Percentiles rank a stretch among this genome's conserved stretches.
phyloP scores from a whole-genome alignment of 2,113 vertebrate genomes.

The Cepphus grylle region DNA sequence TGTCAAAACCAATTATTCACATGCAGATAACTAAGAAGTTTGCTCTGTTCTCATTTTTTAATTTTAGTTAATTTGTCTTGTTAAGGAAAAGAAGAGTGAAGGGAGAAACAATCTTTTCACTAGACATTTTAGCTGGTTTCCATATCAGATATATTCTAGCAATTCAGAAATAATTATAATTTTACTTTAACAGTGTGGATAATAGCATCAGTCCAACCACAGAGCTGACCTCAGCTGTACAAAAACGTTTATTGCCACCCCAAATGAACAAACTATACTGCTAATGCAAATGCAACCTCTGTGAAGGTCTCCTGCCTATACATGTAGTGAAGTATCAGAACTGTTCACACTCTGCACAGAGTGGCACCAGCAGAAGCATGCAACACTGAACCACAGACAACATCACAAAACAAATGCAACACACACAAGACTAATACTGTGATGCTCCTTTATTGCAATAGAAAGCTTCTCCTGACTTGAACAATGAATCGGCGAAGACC shows the following conservation, averaged over 20 bases:
- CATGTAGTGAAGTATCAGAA: not conserved
- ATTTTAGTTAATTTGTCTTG: not conserved
- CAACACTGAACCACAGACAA: not conserved
- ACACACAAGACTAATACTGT: not conserved
- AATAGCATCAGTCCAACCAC: not conserved
- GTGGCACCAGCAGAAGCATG: not conserved
- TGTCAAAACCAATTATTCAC: not conserved
- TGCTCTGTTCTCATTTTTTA: not conserved
- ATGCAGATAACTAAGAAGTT: not conserved
- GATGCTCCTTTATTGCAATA: not conserved
- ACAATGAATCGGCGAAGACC: rapidly evolving
- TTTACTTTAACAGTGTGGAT: not conserved
- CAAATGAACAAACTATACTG: not conserved
- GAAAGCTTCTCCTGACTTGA: not conserved
- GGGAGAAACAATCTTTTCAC: not conserved
- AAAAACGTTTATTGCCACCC: not conserved
- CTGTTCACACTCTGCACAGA: not conserved
- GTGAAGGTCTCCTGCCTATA: not conserved
- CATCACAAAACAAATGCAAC: rapidly evolving
- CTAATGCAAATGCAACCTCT: not conserved
- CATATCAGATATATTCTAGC: not conserved
- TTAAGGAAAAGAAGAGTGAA: not conserved
- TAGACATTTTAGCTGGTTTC: not conserved
- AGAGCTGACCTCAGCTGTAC: not conserved
- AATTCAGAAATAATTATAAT: not conserved